Evolutionary conservation across 1,140 invertebrate species (phyloP), one percentile per base, ranked within the genome.

Genomic region (Leptinotarsa undecemlineata): DNA sequence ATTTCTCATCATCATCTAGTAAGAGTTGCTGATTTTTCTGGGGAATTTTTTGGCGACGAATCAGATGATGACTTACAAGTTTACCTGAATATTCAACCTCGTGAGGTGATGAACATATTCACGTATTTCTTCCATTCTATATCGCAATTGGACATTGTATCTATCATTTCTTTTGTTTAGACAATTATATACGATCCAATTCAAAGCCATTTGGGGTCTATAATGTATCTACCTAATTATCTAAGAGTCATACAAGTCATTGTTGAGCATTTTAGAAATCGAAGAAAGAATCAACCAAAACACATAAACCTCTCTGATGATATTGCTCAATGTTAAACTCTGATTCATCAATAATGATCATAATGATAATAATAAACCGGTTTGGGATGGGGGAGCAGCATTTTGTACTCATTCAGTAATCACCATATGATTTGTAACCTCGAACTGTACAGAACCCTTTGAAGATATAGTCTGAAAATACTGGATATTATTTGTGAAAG

Each of bases 341-440:
- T 81, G 78, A 81, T 78, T 71, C 77, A 81, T 79, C 75, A 71
- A 79, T 76, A 80, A 78, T 81, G 78, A 80, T 81, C 74, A 80
- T 79, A 80, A 78, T 82, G 73, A 82, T 79, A 76, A 80, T 76
- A 76, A 78, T 81, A 82, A 79, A 78, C 69, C 71, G 81, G 78
- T 74, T 60, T 76, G 80, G 75, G 33, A 67, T 68, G 74, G 76
- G 78, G 77, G 74, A 77, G 77, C 80, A 81, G 75, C 79, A 78
- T 77, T 82, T 84, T 84, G 83, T 84, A 84, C 83, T 84, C 82
- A 80, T 78, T 83, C 82, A 84, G 82, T 78, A 78, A 83, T 84
- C 82, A 84, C 82, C 78, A 74, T 75, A 75, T 78, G 76, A 78
- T 81, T 81, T 81, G 80, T 81, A 79, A 81, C 78, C 75, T 48